Conservation (phyloP, 1,140 invertebrate species). For the Agraylea sexmaculata region DNA sequence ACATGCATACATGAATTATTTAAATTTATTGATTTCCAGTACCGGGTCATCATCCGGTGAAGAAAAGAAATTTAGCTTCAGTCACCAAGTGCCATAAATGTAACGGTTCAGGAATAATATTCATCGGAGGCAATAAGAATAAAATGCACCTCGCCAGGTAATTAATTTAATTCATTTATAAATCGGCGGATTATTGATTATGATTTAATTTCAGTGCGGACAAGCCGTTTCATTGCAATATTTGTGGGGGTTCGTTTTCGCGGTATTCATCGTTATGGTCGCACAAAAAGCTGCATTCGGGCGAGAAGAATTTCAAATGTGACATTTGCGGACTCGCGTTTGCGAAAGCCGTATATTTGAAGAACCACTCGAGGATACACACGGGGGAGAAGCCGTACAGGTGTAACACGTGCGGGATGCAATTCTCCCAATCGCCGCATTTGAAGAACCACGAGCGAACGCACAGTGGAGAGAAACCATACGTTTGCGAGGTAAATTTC, state of each 20-base stretch:
- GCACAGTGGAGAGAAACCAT: conserved; percentile 80
- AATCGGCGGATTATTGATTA: not conserved
- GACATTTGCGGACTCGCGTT: conserved; percentile 87
- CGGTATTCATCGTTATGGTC: conserved; percentile 77
- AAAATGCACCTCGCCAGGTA: conserved; percentile 30
- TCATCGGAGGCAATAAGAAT: conserved; percentile 52
- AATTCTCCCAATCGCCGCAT: conserved; percentile 80
- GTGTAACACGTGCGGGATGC: conserved; percentile 78
- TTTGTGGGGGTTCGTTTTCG: conserved; percentile 72
- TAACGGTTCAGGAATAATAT: conserved; percentile 75
- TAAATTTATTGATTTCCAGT: conserved; percentile 22
- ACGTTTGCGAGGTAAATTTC: conserved; percentile 62
- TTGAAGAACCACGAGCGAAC: conserved; percentile 87
- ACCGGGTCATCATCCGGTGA: conserved; percentile 66
- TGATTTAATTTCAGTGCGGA: conserved; percentile 39
- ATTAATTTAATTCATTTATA: not conserved
- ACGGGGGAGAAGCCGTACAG: conserved; percentile 76
- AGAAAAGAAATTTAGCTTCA: conserved; percentile 65
- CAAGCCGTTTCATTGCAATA: conserved; percentile 78
- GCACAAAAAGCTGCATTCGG: conserved; percentile 72
- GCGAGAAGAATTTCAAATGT: conserved; percentile 85
- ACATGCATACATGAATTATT: conserved; percentile 1
- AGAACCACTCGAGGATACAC: conserved; percentile 82
- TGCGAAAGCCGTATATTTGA: conserved; percentile 80
- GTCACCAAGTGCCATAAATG: conserved; percentile 79